phyloP scores from a whole-genome alignment of 2,797 vertebrate species.

The Microctenopoma stevenorrisi region DNA sequence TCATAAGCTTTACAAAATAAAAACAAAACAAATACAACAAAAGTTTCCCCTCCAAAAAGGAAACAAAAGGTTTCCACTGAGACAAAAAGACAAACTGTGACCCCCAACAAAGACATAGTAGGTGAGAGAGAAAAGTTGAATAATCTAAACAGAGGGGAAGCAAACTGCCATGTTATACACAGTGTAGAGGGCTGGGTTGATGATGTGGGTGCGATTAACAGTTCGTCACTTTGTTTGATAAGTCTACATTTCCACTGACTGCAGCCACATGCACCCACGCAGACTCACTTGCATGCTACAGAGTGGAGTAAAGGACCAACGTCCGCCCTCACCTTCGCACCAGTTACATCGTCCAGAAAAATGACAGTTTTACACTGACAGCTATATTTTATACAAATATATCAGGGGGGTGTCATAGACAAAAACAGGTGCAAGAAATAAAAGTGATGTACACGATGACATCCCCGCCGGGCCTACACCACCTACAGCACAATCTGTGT shows the following conservation, averaged over 20 bases:
- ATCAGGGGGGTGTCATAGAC: slow-evolving; percentile 51
- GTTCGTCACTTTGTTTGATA: slow-evolving; percentile 66
- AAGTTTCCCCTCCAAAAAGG: slow-evolving; percentile 80
- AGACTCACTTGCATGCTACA: slow-evolving; percentile 60
- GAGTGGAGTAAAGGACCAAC: slow-evolving; percentile 45
- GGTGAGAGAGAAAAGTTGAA: slow-evolving; percentile 66
- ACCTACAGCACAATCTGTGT: slow-evolving; percentile 56
- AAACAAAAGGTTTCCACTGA: slow-evolving; percentile 79
- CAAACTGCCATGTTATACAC: slow-evolving; percentile 66
- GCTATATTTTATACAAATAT: slow-evolving; percentile 77
- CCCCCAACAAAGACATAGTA: slow-evolving; percentile 78
- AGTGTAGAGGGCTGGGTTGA: slow-evolving; percentile 41
- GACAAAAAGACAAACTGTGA: slow-evolving; percentile 78
- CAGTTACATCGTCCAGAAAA: slow-evolving; percentile 51
- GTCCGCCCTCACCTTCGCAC: slow-evolving; percentile 51
- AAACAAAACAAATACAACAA: slow-evolving; percentile 76
- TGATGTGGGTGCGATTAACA: slow-evolving; percentile 68
- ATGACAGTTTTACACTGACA: slow-evolving; percentile 69
- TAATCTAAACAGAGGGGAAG: slow-evolving; percentile 59
- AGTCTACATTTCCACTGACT: slow-evolving; percentile 53
- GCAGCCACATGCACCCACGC: slow-evolving; percentile 44
- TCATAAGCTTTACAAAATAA: slow-evolving; percentile 88
- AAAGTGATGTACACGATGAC: slow-evolving; percentile 67
- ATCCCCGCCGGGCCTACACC: slow-evolving; percentile 45
- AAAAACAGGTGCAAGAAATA: slow-evolving; percentile 66